Evolutionary conservation across 2,888 invertebrate species (phyloP), one percentile per base, ranked within the genome.

Genomic region (Drosophila peninsularis): DNA sequence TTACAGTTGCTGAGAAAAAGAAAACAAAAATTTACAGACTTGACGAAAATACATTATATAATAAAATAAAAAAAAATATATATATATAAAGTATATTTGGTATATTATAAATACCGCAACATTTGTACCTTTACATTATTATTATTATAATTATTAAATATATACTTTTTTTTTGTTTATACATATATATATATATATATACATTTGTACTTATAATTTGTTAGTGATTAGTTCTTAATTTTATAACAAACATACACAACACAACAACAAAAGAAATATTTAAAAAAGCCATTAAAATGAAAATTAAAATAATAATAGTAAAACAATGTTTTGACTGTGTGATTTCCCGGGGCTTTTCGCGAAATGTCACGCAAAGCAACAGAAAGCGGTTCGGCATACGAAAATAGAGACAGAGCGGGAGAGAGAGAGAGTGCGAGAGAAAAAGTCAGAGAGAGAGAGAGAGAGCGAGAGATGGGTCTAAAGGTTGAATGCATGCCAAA

Each of bases 11-110:
- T 39, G 52, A 42, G 19, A 42, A 45, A 58, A 21, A 1, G 24
- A 21, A 42, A 21, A 7, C 21, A 14, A 14, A 34, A 34, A 34
- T 80, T 34, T 34, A 50, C 85, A 84, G 88, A 87, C 88, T 85
- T 87, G 57, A 78, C 55, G 57, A 56, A 56, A 58, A 58, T 36
- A 56, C 42, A 70, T 82, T 49, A 62, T 68, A 62, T 64, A 67
- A 67, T 67, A 62, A 57, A 30, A 6, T 27, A 27, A 5, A 42
- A 7, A 62, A 34, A 70, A 41, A 58, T 17, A 17, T 27, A 11
- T 19, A 41, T 19, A 36, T 36, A 14, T 10, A 42, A 30, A 55
- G 24, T 24, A 56, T 56, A 65, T 54, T 45, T 45, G 49, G 65
- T 64, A 65, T 47, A 54, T 57, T 55, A 76, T 45, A 62, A 60